Percentiles rank a stretch among this genome's conserved stretches.
Conservation (phyloP, 2,888 invertebrate species). For the Macrostomum cliftonense region DNA sequence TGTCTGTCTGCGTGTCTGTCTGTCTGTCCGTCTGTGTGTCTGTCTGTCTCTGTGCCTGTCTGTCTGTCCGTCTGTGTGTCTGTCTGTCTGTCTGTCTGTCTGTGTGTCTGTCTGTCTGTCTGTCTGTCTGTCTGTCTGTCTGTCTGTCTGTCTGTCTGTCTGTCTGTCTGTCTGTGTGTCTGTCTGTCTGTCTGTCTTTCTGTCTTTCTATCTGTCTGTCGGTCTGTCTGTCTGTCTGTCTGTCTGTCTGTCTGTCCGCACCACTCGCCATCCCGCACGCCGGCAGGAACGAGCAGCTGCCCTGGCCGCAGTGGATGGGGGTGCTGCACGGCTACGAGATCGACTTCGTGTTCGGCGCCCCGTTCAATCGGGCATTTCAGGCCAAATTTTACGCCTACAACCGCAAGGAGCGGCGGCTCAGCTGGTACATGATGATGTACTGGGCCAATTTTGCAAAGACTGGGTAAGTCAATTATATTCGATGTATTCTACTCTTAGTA, state of each 20-base stretch:
- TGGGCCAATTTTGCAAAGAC: constrained; percentile 2
- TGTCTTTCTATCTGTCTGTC: too few species aligned
- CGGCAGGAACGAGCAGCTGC: constrained; percentile 9
- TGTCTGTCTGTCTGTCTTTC: too few species aligned
- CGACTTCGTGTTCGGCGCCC: constrained; percentile 8
- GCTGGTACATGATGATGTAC: constrained; percentile 1
- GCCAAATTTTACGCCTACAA: background rate
- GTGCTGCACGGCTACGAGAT: constrained; percentile 19
- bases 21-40: too few species aligned
- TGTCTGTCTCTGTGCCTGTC: too few species aligned
- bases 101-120: constrained; percentile 10
- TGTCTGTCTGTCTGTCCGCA: too few species aligned
- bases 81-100: constrained; percentile 8
- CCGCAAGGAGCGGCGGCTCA: constrained; percentile 1
- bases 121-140: constrained; percentile 6
- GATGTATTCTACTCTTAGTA: too few species aligned
- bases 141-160: background rate
- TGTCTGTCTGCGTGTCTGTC: too few species aligned
- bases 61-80: too few species aligned
- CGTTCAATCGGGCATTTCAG: constrained; percentile 3
- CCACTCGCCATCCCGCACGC: too few species aligned
- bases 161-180: too few species aligned
- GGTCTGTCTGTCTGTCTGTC: too few species aligned
- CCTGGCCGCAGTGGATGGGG: constrained; percentile 29
- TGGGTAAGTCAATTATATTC: background rate